phyloP scores from a whole-genome alignment of 1,140 invertebrate genomes.

The Hypsibius dujardini region DNA sequence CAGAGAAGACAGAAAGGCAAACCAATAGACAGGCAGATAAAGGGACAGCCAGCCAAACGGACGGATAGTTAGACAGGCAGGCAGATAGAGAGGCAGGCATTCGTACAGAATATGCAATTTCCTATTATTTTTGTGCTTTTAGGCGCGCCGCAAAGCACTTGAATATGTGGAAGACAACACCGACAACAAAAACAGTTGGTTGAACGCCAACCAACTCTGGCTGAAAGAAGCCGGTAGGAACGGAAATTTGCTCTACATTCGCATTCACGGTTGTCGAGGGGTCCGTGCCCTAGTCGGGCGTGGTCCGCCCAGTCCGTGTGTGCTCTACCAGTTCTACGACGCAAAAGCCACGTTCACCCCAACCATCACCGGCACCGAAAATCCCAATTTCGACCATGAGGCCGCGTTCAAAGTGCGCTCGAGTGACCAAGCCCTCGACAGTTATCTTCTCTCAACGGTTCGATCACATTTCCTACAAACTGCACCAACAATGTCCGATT shows the following conservation, averaged over 20 bases:
- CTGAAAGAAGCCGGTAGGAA: background rate
- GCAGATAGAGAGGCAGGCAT: too few species aligned
- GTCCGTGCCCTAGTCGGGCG: background rate
- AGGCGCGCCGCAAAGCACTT: conserved; percentile 1
- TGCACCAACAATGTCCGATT: too few species aligned
- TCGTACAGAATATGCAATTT: too few species aligned
- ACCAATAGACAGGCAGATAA: too few species aligned
- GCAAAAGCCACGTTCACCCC: background rate
- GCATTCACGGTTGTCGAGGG: background rate
- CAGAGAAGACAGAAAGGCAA: too few species aligned
- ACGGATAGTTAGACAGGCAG: too few species aligned
- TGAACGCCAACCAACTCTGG: background rate
- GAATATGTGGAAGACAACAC: background rate
- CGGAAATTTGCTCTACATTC: background rate
- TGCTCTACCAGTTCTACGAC: conserved; percentile 10
- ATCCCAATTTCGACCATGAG: background rate
- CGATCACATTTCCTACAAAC: too few species aligned
- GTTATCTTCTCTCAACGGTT: background rate
- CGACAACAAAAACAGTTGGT: background rate
- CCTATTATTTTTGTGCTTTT: background rate
- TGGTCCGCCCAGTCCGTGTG: background rate
- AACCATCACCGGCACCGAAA: background rate
- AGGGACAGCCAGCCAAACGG: too few species aligned
- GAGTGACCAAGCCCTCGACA: background rate
- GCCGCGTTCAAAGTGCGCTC: background rate